Evolutionary conservation across 2,888 invertebrate genomes (phyloP), one percentile per base, ranked within the genome.

Genomic region (Alviniconcha strummeri): DNA sequence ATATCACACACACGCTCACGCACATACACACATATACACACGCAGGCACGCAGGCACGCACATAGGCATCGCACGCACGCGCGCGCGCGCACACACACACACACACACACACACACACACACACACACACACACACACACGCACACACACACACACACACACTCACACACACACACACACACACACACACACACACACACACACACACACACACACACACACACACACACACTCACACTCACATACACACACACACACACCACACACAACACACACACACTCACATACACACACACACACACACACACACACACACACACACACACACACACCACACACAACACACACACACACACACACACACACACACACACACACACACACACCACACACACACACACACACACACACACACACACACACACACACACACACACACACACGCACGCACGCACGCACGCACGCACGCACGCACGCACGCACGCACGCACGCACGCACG

Each of bases 271-370:
- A 64, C 64, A 64, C 64, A 64, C 64, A 64, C 64, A 64, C 64
- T 3, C 64, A 64, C 64, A 64, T 4, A 64, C 64, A 64, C 64
- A 15, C 36, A 69, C 17, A n/a, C n/a, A n/a, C 19, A 0, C 71
- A 71, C 19, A 0, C 71, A 71, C 71, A 2, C 71, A 71, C 19
- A 19, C 19, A 19, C 71, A 0, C 19, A 71, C 19, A 7, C 71
- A 71, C 19, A 19, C 71, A 71, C 71, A 0, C 71, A 71, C 15
- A 4, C 64, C 69, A 69, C 60, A 60, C 60, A 60, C 60, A 60
- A 64, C 64, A 64, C 64, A 64, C 64, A 64, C 64, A 64, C 71
- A 71, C 71, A 71, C 71, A 71, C 71, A 71, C n/a, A 64, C 64
- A 64, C 64, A 64, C 64, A 64, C 64, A 64, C 64, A 64, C 64